Percentiles rank a stretch among this genome's conserved stretches.
phyloP scores from a whole-genome alignment of 2,113 vertebrate genomes.

The Hepsetus odoe region DNA sequence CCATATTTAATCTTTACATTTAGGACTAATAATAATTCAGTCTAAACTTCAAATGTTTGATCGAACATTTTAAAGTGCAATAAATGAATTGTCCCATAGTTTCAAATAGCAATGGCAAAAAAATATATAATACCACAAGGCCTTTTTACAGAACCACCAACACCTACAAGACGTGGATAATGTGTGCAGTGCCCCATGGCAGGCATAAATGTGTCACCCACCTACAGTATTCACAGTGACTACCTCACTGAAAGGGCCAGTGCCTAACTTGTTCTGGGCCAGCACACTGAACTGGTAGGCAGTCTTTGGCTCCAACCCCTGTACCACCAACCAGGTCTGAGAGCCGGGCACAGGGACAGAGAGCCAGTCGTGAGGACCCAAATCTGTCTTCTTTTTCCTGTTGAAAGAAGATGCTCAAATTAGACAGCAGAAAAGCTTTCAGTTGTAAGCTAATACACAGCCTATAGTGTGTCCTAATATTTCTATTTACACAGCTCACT shows the following conservation, averaged over 20 bases:
- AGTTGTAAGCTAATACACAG: neutral
- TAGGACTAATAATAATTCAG: too few species aligned
- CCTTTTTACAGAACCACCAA: too few species aligned
- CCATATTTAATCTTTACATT: too few species aligned
- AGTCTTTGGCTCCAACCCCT: constrained; percentile 91
- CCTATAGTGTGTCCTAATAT: too few species aligned
- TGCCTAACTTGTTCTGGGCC: constrained; percentile 98
- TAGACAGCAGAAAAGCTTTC: neutral
- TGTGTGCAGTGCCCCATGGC: neutral
- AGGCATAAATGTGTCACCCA: constrained; percentile 67
- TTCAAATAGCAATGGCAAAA: too few species aligned
- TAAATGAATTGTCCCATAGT: too few species aligned
- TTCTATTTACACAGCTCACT: too few species aligned
- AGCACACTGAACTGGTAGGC: constrained; percentile 99
- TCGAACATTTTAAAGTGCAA: too few species aligned
- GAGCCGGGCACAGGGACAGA: constrained; percentile 89
- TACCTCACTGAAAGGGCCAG: constrained; percentile 98
- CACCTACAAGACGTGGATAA: too few species aligned
- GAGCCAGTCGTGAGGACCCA: constrained; percentile 96
- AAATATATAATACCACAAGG: too few species aligned
- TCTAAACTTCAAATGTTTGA: too few species aligned
- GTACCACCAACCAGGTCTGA: constrained; percentile 90
- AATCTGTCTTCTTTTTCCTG: constrained; percentile 95
- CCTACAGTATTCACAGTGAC: constrained; percentile 99
- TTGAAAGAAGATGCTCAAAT: constrained; percentile 15